Percentiles rank a stretch among this genome's conserved stretches.
phyloP scores from a whole-genome alignment of 2,113 vertebrate species.

The Perca schrenkii region DNA sequence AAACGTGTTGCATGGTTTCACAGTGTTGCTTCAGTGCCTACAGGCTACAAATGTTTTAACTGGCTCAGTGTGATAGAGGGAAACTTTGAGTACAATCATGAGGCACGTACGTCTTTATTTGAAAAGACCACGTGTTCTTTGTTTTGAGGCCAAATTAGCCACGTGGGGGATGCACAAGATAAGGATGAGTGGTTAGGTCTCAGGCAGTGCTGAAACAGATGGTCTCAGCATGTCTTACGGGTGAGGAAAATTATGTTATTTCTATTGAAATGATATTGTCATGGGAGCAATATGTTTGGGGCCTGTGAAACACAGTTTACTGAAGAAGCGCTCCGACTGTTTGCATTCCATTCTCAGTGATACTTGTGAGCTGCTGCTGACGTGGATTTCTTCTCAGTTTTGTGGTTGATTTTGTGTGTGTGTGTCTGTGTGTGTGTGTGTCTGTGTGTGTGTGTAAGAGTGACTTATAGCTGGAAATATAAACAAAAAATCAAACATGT shows the following conservation, averaged over 20 bases:
- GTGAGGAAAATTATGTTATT: conserved; percentile 30
- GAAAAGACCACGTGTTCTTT: conserved; percentile 39
- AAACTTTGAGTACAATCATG: conserved; percentile 20
- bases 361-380: conserved; percentile 26
- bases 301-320: conserved; percentile 32
- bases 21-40: background rate
- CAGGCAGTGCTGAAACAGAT: conserved; percentile 35
- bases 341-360: conserved; percentile 30
- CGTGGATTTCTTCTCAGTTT: conserved; percentile 24
- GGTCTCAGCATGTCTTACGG: conserved; percentile 11
- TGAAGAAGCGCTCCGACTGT: background rate
- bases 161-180: conserved; percentile 20
- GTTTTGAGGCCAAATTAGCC: conserved; percentile 21
- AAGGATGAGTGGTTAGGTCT: conserved; percentile 29
- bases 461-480: background rate
- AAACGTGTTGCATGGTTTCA: conserved; percentile 30
- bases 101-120: conserved; percentile 2
- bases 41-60: conserved; percentile 10
- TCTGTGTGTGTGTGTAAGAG: background rate
- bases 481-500: background rate
- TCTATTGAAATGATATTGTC: conserved; percentile 39
- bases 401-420: background rate
- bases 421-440: too few species aligned
- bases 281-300: conserved; percentile 26
- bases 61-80: conserved; percentile 6